Evolutionary conservation across 2,113 vertebrate species (phyloP).

Genomic region (Suncus etruscus): DNA sequence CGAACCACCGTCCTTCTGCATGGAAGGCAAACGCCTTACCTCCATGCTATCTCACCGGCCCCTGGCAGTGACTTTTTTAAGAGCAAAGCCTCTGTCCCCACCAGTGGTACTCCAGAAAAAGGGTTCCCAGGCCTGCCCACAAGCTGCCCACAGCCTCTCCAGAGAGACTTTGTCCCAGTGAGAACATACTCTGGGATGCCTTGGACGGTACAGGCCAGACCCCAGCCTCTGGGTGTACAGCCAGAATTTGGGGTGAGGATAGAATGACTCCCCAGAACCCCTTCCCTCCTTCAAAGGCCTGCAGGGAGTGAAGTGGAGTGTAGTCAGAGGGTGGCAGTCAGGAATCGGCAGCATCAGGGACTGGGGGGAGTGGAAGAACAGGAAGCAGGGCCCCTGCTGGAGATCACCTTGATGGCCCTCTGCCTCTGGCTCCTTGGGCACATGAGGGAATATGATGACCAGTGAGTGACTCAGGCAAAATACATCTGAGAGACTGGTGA

Average conservation of each 20-base stretch:
- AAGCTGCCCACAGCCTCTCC: background rate
- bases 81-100: background rate
- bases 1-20: no score
- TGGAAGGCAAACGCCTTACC: no score
- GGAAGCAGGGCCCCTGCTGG: background rate
- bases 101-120: rapidly evolving
- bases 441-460: background rate
- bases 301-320: background rate
- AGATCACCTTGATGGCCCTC: background rate
- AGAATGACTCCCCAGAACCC: background rate
- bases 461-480: background rate
- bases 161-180: background rate
- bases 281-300: background rate
- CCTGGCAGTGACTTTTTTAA: background rate
- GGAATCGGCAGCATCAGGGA: background rate
- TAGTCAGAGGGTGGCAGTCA: background rate
- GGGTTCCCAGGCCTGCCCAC: background rate
- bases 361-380: no score
- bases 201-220: background rate
- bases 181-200: background rate
- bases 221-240: background rate
- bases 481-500: background rate
- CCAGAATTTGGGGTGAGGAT: background rate
- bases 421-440: background rate
- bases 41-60: no score